Evolutionary conservation across 1,140 invertebrate species (phyloP), one percentile per base, ranked within the genome.

Genomic region (Philopotamus ludificatus): DNA sequence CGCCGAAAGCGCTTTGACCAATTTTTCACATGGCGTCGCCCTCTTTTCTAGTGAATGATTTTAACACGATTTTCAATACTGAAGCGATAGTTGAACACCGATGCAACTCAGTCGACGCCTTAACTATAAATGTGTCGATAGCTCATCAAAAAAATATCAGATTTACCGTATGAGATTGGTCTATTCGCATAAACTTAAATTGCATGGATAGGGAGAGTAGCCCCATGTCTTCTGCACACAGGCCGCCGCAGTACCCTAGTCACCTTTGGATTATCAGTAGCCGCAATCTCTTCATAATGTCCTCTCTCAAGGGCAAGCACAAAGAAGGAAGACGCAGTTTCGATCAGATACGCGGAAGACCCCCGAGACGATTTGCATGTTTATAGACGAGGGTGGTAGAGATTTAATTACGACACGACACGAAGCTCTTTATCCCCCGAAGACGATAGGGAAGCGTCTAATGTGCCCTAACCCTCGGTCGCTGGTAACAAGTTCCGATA

Each of bases 281-380:
- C 61, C 18, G 54, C 54, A 53, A 67, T 67, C 66, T 67, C 42
- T 58, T 67, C 61, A 42, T 44, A 25, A 41, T 28, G 21, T n/a
- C 23, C 25, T 18, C 18, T 39, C 64, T 51, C 55, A 44, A 15
- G 44, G 55, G 47, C 47, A 28, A 42, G 8, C 22, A 47, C 65
- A 59, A 66, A 66, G 65, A 60, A 67, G 51, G 44, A 61, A 63
- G 65, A 63, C 51, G 53, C 15, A 68, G 62, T 65, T 68, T 65
- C 3, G 26, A 68, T 68, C 66, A 18, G 66, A 68, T 68, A 64
- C 20, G 9, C 16, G 10, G 23, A 26, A 41, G 22, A 51, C 18
- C 23, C 47, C 54, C 49, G 65, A 68, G 62, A 64, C 62, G 57
- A 68, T 68, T 68, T 68, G 66, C 66, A 68, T 68, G 66, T 68